Base-by-base conservation (phyloP, 2,888 invertebrate species). In the Cheiracanthium punctorium region DNA sequence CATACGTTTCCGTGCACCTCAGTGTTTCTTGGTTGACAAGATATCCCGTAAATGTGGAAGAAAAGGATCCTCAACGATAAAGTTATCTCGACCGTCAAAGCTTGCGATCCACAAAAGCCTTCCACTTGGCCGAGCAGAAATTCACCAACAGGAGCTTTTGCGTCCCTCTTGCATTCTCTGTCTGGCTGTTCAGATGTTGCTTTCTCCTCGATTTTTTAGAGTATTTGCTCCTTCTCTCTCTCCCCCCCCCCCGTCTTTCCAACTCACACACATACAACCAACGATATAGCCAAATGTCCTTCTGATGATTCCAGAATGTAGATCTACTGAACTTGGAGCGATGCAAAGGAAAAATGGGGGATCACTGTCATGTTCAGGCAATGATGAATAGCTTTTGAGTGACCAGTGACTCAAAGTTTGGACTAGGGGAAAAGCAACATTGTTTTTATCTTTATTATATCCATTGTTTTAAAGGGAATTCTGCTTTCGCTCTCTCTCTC, bases 91-190 rank as follows among this genome's bases (percentile, higher is more conserved):
- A 71, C 33, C 79, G 71, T 70, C 58, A 79, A 71, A 41, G 33
- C 70, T 79, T 30, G 52, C 48, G n/a, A 28, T 30, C 71, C 33
- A 79, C 79, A 79, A 79, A 70, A 71, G 64, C 64, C 52, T 79
- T 79, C 79, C 71, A 79, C 79, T 79, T 71, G 71, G 79, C 12
- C 33, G 41, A 79, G 79, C 79, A 69, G 70, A 71, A 79, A 79
- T 70, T 67, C 29, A 71, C 79, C 71, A 79, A 71, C 79, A 64
- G 71, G 70, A 30, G 32, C 71, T 71, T 77, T 24, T 10, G 12
- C 30, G 32, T 2, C 33, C 28, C 33, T 64, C 32, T 67, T 32
- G 67, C 32, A 17, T 67, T 1, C 67, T 67, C 67, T 67, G 67
- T 67, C 17, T 48, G 48, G 17, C 12, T 48, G 12, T 48, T 48